These are phyloP conservation scores for Drosophila nr. fundita DNA, from an alignment of 2,888 invertebrate species.

Conservation along the genomic window DNA sequence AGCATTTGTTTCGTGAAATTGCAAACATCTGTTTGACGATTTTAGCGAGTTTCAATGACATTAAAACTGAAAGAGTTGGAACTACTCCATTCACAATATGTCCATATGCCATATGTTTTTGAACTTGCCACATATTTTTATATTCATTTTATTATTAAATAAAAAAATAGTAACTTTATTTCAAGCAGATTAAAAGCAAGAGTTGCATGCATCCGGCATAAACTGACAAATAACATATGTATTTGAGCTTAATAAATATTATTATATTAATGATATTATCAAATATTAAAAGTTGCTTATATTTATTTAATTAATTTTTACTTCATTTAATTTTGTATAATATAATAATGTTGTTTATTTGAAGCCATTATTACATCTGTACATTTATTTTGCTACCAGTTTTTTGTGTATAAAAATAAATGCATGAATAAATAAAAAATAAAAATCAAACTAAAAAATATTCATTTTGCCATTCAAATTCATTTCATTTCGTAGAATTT, in stretches of 20 bases:
- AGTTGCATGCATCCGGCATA: not conserved
- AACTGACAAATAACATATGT: not conserved
- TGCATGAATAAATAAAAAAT: not conserved
- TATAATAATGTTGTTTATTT: not conserved
- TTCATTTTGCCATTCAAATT: not conserved
- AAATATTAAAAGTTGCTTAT: not conserved
- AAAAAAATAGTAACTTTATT: too few species aligned
- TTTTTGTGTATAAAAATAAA: not conserved
- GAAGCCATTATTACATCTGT: not conserved
- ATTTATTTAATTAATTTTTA: not conserved
- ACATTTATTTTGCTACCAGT: not conserved
- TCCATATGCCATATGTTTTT: not conserved
- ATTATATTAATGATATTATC: not conserved
- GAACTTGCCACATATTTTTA: not conserved
- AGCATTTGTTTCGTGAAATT: constrained; percentile 33
- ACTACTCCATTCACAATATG: not conserved
- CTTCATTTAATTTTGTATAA: not conserved
- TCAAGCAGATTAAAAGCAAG: not conserved
- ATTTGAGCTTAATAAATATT: not conserved
- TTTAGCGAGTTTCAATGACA: constrained; percentile 3
- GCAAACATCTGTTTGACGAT: constrained; percentile 35
- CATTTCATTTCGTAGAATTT: not conserved
- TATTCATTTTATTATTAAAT: not conserved
- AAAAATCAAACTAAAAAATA: not conserved
- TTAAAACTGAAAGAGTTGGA: not conserved